A percentile compares a stretch with the other conserved stretches of the same genome.
Evolutionary conservation across 2,888 invertebrate species (phyloP).

Genomic region (Germaria angustata): DNA sequence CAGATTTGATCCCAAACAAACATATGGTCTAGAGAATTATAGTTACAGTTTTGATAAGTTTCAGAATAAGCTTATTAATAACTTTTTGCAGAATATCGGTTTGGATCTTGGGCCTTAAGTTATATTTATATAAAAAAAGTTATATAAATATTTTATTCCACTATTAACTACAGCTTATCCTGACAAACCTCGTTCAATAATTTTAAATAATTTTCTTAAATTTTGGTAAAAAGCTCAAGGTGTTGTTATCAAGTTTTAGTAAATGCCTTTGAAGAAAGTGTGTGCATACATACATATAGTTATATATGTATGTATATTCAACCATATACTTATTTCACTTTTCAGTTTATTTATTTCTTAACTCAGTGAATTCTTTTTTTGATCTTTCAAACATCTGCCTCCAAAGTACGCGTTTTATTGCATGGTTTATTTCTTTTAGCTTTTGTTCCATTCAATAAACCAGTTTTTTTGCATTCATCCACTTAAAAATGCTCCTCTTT

Average conservation of each 20-base stretch:
- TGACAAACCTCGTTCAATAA: background rate
- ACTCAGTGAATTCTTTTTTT: background rate
- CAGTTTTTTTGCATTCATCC: conserved; percentile 45
- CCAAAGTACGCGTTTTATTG: conserved; percentile 58
- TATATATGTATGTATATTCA: too few relatives aligned
- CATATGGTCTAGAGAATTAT: too few relatives aligned
- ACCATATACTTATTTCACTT: background rate
- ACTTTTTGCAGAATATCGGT: too few relatives aligned
- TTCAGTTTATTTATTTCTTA: conserved; percentile 23
- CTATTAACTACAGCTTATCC: background rate
- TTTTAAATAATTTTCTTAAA: background rate
- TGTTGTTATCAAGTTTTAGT: conserved; percentile 51
- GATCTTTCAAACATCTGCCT: conserved; percentile 54
- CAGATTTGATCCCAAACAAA: too few relatives aligned
- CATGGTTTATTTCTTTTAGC: background rate
- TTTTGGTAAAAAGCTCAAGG: conserved; percentile 20
- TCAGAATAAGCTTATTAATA: too few relatives aligned
- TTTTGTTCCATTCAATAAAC: conserved; percentile 22
- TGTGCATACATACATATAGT: background rate
- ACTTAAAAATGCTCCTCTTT: conserved; percentile 50
- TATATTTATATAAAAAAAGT: too few relatives aligned
- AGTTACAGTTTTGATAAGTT: too few relatives aligned
- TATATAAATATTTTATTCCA: too few relatives aligned
- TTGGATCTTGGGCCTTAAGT: too few relatives aligned
- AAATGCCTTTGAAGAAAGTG: conserved; percentile 8